Evolutionary conservation across 2,113 vertebrate genomes (phyloP), one percentile per base, ranked within the genome.

Genomic region (Stigmatopora argus): DNA sequence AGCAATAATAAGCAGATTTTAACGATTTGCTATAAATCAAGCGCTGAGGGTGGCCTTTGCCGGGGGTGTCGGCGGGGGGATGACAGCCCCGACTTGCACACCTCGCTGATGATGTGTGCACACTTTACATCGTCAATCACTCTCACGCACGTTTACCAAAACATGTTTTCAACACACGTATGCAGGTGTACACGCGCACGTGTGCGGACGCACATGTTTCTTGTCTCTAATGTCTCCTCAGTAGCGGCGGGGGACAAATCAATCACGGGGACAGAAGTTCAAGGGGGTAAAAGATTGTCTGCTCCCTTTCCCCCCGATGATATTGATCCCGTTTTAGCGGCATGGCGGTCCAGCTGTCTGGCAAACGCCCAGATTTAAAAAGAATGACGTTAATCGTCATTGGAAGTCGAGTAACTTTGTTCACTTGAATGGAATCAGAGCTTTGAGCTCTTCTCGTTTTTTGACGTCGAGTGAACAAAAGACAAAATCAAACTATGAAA

Each of bases 1-100:
- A 83, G 88, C 88, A 89, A 89, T 89, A 89, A 89, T 89, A 88
- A 89, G 86, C 85, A 89, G 88, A 89, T 89, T 89, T 89, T 87
- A 89, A 89, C 87, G 88, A 89, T 89, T 89, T 88, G 87, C 88
- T 86, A 88, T 89, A 87, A 89, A 89, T 89, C 88, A 88, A 86
- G 84, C 59, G 80, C 75, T 70, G 80, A 85, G 85, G 88, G 80
- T 84, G 85, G 88, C 84, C 85, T 88, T 80, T 85, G 86, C 83
- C 86, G 75, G 79, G 86, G 85, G 85, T 86, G 84, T 83, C 83
- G 83, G 26, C 7, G 38, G 38, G 9, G 83, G 83, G 85, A 83
- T 86, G 88, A 88, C 86, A 87, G 86, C 84, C 82, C 86, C 88
- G 88, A 89, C 86, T 88, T 86, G 88, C 86, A 86, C 85, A 88